A percentile compares a stretch with the other conserved stretches of the same genome.
phyloP scores from a whole-genome alignment of 2,888 invertebrate genomes.

The Epirrhoe alternata region DNA sequence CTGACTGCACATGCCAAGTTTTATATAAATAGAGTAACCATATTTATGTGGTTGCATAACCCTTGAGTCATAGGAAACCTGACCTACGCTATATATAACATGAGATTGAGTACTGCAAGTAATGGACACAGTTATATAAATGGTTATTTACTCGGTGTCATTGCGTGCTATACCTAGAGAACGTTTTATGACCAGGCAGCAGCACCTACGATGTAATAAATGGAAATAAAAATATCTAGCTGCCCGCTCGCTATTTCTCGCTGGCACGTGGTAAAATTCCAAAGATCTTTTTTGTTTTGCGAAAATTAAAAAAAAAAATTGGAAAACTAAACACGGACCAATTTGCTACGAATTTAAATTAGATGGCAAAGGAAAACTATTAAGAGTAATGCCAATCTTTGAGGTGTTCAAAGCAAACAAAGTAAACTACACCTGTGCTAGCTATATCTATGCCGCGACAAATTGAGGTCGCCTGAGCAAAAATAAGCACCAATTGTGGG shows the following conservation, averaged over 20 bases:
- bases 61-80: constrained; percentile 23
- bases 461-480: constrained; percentile 34
- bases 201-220: neutral
- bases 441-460: constrained; percentile 13
- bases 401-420: constrained; percentile 1
- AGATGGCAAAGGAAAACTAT: neutral
- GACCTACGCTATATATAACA: constrained; percentile 32
- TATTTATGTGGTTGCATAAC: neutral
- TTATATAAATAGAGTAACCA: neutral
- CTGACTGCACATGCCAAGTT: neutral
- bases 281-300: neutral
- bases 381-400: neutral
- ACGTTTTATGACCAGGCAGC: neutral
- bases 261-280: no score
- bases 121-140: neutral
- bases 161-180: neutral
- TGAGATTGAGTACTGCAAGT: constrained; percentile 6
- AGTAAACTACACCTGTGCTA: constrained; percentile 1
- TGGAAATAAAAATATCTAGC: no score
- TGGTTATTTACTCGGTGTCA: neutral
- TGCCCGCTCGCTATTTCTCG: no score
- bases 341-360: neutral
- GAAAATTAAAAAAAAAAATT: no score
- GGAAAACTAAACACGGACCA: no score
- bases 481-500: constrained; percentile 36